Conservation (phyloP, 2,888 invertebrate species). For the Drosophila prostipennis region DNA sequence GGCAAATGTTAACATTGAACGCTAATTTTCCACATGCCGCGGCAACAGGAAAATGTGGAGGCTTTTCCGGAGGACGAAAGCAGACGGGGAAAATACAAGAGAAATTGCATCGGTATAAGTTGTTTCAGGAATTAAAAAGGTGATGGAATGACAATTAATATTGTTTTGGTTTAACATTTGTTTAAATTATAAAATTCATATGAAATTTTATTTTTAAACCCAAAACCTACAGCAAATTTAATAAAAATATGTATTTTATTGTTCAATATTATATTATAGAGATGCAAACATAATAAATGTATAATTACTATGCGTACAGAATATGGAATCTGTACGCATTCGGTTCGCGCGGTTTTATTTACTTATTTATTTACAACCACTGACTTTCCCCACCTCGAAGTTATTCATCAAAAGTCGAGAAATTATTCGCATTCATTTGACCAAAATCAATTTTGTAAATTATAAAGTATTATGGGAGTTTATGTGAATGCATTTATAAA, state of each 20-base stretch:
- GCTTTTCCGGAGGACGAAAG: too few relatives aligned
- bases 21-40: slow-evolving; percentile 62
- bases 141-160: background rate
- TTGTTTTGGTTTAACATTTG: too few relatives aligned
- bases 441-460: slow-evolving; percentile 60
- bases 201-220: too few relatives aligned
- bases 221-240: too few relatives aligned
- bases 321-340: too few relatives aligned
- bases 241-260: too few relatives aligned
- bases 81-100: background rate
- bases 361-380: background rate
- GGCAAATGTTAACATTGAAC: slow-evolving; percentile 72
- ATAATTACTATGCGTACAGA: too few relatives aligned
- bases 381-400: background rate
- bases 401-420: slow-evolving; percentile 6
- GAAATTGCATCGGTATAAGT: slow-evolving; percentile 8
- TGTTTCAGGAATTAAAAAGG: background rate
- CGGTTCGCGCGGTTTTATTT: background rate
- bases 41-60: slow-evolving; percentile 9
- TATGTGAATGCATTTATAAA: slow-evolving; percentile 27
- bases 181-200: too few relatives aligned
- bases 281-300: too few relatives aligned
- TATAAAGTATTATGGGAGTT: slow-evolving; percentile 52
- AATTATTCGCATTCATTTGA: slow-evolving; percentile 39
- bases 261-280: too few relatives aligned